Percentiles rank a stretch among this genome's conserved stretches.
Conservation (phyloP, 1,140 invertebrate species). For the Procambarus clarkii region DNA sequence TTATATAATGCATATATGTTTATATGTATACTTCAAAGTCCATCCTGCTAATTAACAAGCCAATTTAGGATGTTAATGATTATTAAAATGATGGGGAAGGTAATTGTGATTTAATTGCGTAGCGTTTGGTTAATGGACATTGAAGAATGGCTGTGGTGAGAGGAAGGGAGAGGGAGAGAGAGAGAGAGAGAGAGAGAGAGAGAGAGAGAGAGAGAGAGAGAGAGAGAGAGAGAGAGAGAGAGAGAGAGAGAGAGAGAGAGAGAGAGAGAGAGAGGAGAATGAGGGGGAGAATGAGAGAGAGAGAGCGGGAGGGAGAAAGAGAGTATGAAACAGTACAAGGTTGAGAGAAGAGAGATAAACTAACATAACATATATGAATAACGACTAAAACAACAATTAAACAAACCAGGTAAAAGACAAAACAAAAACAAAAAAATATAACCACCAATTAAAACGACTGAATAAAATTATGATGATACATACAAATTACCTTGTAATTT, state of each 20-base stretch:
- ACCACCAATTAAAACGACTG: too few relatives aligned
- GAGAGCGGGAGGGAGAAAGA: background rate
- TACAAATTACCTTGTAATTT: too few relatives aligned
- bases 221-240: constrained; percentile 28
- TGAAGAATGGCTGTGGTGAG: background rate
- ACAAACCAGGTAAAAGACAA: too few relatives aligned
- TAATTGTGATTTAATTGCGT: background rate
- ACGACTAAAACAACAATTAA: too few relatives aligned
- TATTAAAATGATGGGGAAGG: background rate
- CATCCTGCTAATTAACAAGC: too few relatives aligned
- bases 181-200: background rate
- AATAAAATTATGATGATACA: too few relatives aligned
- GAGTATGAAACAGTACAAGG: background rate
- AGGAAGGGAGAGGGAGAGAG: background rate
- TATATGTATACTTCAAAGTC: too few relatives aligned
- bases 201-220: constrained; percentile 18
- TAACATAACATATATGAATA: too few relatives aligned
- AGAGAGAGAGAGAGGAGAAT: too few relatives aligned
- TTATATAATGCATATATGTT: too few relatives aligned
- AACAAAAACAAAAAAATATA: too few relatives aligned
- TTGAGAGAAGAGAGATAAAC: background rate
- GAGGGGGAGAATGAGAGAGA: background rate
- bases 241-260: background rate
- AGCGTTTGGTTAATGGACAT: background rate
- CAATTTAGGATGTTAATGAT: too few relatives aligned